Evolutionary conservation across 2,888 invertebrate species (phyloP), one percentile per base, ranked within the genome.

Genomic region (Fragum sueziense): DNA sequence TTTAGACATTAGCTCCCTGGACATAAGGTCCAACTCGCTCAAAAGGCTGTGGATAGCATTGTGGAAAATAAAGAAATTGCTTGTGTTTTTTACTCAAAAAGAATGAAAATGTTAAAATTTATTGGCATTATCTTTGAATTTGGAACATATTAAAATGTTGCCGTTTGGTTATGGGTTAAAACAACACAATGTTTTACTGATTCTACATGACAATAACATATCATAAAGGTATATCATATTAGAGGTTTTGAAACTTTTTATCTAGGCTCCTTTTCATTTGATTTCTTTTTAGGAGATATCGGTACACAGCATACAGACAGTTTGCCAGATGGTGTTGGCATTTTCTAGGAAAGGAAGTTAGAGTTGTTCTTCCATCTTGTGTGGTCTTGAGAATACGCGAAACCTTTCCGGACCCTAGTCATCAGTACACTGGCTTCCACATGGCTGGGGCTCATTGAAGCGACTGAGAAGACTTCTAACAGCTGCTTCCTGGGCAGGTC

Each of bases 281-380:
- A 52, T 14, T 9, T 52, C 14, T n/a, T 52, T 52, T 7, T n/a
- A 52, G 52, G n/a, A 9, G 52, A n/a, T 22, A 52, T 52, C 9
- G 54, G 25, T 69, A 69, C 29, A 51, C 52, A 29, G 69, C 69
- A 1, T 69, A 69, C 31, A 14, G 69, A 17, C 54, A 69, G 52
- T 31, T 69, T 25, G 31, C n/a, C 14, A 47, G 54, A 29, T 69
- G 69, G 52, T 2, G 52, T 22, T 69, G 69, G 69, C 47, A 47
- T 7, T 69, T 29, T 52, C 52, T 69, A 9, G 69, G 54, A 17
- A 47, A 52, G 27, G 69, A 69, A 3, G 29, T 69, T 17, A 6
- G 69, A 14, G 69, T 69, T 14, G 69, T 52, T 9, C 25, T 69
- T 1, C 54, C 69, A 52, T 47, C 69, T 11, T 69, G 31, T 69